These are phyloP conservation scores for Isoperla grammatica DNA, from an alignment of 2,888 invertebrate species.

Conservation along the genomic window DNA sequence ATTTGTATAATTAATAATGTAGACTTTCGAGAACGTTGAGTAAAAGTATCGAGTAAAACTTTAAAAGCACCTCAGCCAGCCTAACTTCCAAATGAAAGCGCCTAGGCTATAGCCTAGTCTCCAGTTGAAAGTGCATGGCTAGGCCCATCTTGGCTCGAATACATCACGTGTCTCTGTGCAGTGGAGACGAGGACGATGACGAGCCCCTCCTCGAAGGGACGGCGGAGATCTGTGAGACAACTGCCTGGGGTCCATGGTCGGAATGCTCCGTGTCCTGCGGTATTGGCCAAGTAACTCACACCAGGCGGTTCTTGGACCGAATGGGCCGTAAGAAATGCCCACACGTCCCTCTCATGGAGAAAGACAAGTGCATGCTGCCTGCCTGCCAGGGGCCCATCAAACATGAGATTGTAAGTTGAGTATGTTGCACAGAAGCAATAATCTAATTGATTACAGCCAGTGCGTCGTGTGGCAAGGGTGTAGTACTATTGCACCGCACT, in stretches of 20 bases:
- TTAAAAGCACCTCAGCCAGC: no score
- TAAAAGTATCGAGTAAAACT: no score
- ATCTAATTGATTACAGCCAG: no score
- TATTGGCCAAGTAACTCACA: constrained; percentile 66
- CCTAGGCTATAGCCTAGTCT: no score
- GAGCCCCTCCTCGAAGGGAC: constrained; percentile 36
- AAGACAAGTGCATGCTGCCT: constrained; percentile 71
- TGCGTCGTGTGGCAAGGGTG: no score
- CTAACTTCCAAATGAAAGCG: no score
- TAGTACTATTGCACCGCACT: no score
- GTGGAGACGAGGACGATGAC: constrained; percentile 40
- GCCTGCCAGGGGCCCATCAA: constrained; percentile 47
- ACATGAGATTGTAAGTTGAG: constrained; percentile 13
- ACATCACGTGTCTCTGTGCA: constrained; percentile 22
- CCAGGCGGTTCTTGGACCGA: constrained; percentile 66
- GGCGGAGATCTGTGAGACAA: constrained; percentile 57
- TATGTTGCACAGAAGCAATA: no score
- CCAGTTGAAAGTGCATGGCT: no score
- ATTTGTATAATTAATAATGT: no score
- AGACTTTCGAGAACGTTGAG: no score
- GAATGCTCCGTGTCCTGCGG: constrained; percentile 86
- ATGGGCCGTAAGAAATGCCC: constrained; percentile 77
- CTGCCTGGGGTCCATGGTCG: constrained; percentile 74
- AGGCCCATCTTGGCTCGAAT: no score
- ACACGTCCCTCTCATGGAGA: constrained; percentile 69